A percentile compares a stretch with the other conserved stretches of the same genome.
Conservation (phyloP, 1,140 invertebrate species). For the Panagrolaimus sp. region DNA sequence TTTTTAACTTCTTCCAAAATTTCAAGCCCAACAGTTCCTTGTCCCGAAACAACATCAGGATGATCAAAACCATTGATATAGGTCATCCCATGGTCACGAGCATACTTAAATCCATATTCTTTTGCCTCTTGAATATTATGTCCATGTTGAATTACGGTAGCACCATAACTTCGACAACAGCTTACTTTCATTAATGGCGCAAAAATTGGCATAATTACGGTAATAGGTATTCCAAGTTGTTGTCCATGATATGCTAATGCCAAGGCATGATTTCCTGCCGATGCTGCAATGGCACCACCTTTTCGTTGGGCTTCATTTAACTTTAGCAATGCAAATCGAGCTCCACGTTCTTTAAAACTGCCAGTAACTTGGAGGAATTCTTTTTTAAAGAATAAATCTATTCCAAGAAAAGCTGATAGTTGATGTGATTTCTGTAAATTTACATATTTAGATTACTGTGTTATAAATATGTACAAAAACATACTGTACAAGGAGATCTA, state of each 20-base stretch:
- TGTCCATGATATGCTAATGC: slow-evolving; percentile 80
- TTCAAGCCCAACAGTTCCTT: slow-evolving; percentile 83
- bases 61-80: slow-evolving; percentile 90
- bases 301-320: slow-evolving; percentile 68
- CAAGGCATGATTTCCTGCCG: slow-evolving; percentile 76
- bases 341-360: slow-evolving; percentile 87
- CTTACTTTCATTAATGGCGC: slow-evolving; percentile 89
- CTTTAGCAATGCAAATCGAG: slow-evolving; percentile 74
- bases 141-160: slow-evolving; percentile 76
- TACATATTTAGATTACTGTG: background rate
- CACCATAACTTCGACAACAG: slow-evolving; percentile 74
- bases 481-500: slow-evolving; percentile 76
- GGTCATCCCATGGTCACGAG: slow-evolving; percentile 68
- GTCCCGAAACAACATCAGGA: slow-evolving; percentile 83
- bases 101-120: slow-evolving; percentile 69
- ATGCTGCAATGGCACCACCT: slow-evolving; percentile 77
- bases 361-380: slow-evolving; percentile 85
- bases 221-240: slow-evolving; percentile 73
- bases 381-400: slow-evolving; percentile 84
- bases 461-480: slow-evolving; percentile 23
- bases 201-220: slow-evolving; percentile 84
- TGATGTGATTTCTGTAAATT: slow-evolving; percentile 46
- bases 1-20: slow-evolving; percentile 71
- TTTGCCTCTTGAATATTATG: slow-evolving; percentile 74
- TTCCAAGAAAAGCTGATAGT: slow-evolving; percentile 70